A percentile compares a stretch with the other conserved stretches of the same genome.
Conservation (phyloP, 2,888 invertebrate species). For the Vannuccia rotundouncinata region DNA sequence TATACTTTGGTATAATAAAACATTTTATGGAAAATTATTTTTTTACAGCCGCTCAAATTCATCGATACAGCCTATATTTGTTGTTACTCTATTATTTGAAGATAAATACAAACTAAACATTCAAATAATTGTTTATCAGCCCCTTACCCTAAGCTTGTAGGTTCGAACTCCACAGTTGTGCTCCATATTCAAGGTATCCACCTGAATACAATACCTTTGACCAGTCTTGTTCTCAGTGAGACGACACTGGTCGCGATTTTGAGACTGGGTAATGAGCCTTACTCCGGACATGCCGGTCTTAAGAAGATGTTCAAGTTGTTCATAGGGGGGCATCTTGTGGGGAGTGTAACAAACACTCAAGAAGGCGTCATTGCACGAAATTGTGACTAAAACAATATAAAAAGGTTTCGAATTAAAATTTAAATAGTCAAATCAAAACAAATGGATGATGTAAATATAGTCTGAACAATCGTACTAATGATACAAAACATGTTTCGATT, state of each 20-base stretch:
- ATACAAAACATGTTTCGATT: no score
- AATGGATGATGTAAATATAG: no score
- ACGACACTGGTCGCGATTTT: not conserved
- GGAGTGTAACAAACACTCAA: constrained; percentile 32
- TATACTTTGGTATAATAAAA: no score
- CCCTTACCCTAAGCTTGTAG: not conserved
- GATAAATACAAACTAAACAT: no score
- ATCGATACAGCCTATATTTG: no score
- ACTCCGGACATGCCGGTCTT: not conserved
- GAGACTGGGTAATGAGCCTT: not conserved
- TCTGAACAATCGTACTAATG: no score
- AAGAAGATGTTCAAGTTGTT: not conserved
- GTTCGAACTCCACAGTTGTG: not conserved
- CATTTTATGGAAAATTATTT: no score
- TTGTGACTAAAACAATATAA: constrained; percentile 21
- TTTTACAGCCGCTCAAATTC: not conserved
- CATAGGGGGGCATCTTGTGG: constrained; percentile 28
- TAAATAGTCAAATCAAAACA: no score
- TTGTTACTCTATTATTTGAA: no score
- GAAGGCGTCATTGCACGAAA: constrained; percentile 3
- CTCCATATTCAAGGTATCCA: not conserved
- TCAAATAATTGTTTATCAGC: no score
- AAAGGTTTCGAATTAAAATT: no score
- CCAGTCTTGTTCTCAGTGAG: not conserved
- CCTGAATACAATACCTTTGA: not conserved